Evolutionary conservation across 1,140 invertebrate species (phyloP), one percentile per base, ranked within the genome.

Genomic region (Drosophila lacteicornis): DNA sequence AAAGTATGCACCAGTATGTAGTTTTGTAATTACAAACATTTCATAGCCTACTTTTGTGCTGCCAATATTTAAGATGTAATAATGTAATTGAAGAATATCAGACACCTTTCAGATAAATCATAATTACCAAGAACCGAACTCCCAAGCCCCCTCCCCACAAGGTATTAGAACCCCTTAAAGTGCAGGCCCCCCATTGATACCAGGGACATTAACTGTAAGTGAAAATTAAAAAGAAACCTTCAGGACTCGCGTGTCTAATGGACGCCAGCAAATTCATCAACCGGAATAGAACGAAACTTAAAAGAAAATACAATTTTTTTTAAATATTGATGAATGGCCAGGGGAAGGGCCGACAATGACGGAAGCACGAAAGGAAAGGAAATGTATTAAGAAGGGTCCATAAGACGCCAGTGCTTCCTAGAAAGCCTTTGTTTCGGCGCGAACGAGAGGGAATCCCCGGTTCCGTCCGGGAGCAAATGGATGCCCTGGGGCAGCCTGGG

Each of bases 341-440:
- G 8, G 33, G 8, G 40, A 17, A 19, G 17, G 19, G 51, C 12
- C 9, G 46, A 70, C 43, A 42, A 11, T 30, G 19, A 15, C 19
- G 67, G 45, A 59, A 43, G 53, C 36, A 40, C 19, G 13, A 22
- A 38, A 50, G 9, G n/a, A 73, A 59, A 30, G 38, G 40, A 59
- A 73, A 58, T 33, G 43, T 58, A 36, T 71, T 60, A 73, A 38
- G 55, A 73, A 73, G 67, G 70, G 70, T 73, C 68, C 45, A 7
- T 60, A 73, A 73, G 38, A 38, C 46, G 38, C 2, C 33, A 12
- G 30, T 38, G 27, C 9, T 60, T 73, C 53, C 53, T 51, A 51
- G 55, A 73, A 51, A 27, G 22, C 12, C 42, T 71, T 73, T 73
- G 45, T 71, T 43, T 58, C 30, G 36, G 4, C 15, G 13, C 9